Evolutionary conservation across 2,113 vertebrate genomes (phyloP).

Genomic region (Triplophysa tibetana): DNA sequence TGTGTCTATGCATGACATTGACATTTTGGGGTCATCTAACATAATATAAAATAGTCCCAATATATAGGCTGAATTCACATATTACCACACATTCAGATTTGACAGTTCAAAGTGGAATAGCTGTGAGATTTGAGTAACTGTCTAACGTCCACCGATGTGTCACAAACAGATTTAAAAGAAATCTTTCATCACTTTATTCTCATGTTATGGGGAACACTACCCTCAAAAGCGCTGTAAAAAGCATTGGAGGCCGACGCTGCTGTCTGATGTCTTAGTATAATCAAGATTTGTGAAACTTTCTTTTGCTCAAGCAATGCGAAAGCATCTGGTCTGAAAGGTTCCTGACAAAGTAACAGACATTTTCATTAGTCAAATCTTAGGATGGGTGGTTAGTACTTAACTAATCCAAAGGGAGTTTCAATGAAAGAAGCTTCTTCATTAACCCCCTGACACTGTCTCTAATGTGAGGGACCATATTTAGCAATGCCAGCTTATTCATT

Average conservation of each 20-base stretch:
- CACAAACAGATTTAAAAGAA: not conserved
- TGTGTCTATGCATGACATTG: too few species aligned
- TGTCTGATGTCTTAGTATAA: conserved; percentile 25
- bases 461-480: conserved; percentile 33
- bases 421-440: conserved; percentile 27
- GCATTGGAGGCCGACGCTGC: conserved; percentile 13
- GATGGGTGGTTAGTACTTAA: conserved; percentile 1
- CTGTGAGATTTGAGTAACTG: conserved; percentile 6
- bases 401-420: conserved; percentile 22
- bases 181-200: conserved; percentile 3
- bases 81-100: not conserved
- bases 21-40: not conserved
- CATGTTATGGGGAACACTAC: not conserved
- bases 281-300: conserved; percentile 13
- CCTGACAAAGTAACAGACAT: not conserved
- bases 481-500: conserved; percentile 36
- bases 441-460: conserved; percentile 24
- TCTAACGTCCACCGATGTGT: conserved; percentile 1
- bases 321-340: not conserved
- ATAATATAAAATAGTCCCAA: not conserved
- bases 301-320: not conserved
- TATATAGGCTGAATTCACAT: not conserved
- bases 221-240: conserved; percentile 7
- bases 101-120: not conserved
- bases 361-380: conserved; percentile 12